These are phyloP conservation scores for Ectemnius continuus DNA, from an alignment of 2,888 invertebrate genomes.

Conservation along the genomic window DNA sequence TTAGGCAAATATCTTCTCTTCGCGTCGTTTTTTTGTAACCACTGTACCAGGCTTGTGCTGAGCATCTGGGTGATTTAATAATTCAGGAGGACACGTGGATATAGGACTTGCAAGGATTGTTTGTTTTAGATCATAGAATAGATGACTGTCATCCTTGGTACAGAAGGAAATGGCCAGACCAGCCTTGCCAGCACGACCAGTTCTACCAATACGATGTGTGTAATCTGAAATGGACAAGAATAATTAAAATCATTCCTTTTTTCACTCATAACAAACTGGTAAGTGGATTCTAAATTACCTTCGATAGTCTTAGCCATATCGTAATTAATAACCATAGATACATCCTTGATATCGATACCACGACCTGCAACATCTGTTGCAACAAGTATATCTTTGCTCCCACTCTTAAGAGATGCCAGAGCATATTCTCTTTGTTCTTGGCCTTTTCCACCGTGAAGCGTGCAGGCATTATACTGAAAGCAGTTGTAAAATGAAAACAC, in stretches of 20 bases:
- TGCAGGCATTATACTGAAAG: constrained; percentile 92
- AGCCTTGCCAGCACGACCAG: constrained; percentile 98
- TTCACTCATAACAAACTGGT: constrained; percentile 98
- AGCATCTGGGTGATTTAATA: constrained; percentile 98
- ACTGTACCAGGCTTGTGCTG: constrained; percentile 98
- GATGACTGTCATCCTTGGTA: constrained; percentile 95
- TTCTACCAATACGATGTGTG: constrained; percentile 98
- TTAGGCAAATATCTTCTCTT: constrained; percentile 97
- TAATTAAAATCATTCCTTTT: too few relatives aligned
- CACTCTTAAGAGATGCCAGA: constrained; percentile 95
- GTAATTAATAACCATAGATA: constrained; percentile 99
- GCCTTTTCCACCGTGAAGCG: constrained; percentile 99
- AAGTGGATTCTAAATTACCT: constrained; percentile 90
- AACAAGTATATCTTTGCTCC: constrained; percentile 97
- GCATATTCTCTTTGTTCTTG: constrained; percentile 99
- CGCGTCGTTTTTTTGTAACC: constrained; percentile 94
- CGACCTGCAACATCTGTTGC: constrained; percentile 99
- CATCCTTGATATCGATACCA: constrained; percentile 99
- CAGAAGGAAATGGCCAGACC: constrained; percentile 98
- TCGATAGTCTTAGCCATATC: constrained; percentile 99
- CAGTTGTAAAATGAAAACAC: background rate
- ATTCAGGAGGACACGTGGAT: constrained; percentile 96
- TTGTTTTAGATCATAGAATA: constrained; percentile 99
- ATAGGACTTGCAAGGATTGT: constrained; percentile 92
- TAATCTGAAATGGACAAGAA: constrained; percentile 82